phyloP scores from a whole-genome alignment of 2,888 invertebrate genomes.

The Beris chalybata region DNA sequence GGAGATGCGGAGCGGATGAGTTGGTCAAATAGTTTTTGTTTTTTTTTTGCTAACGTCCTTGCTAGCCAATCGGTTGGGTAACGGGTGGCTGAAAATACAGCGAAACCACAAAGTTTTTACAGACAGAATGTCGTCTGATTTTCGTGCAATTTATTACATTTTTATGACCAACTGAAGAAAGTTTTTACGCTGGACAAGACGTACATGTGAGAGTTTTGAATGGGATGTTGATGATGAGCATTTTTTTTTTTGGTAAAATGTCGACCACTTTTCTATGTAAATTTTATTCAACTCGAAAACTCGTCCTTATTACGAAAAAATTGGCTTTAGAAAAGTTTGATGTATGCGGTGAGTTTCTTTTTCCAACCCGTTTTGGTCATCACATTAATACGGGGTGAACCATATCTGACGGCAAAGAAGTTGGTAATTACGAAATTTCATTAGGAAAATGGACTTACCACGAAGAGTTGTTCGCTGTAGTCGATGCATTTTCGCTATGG shows the following conservation, averaged over 20 bases:
- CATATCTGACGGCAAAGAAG: background rate
- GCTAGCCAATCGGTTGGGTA: background rate
- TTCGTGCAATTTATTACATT: conserved; percentile 12
- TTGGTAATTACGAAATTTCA: conserved; percentile 2
- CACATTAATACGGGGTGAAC: background rate
- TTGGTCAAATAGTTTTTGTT: no score
- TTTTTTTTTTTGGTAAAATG: background rate
- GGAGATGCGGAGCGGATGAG: no score
- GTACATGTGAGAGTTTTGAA: background rate
- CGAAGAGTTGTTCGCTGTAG: no score
- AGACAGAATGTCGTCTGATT: conserved; percentile 19
- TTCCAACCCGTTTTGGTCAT: no score
- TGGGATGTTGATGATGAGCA: background rate
- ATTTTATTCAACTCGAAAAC: conserved; percentile 11
- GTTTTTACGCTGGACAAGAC: background rate
- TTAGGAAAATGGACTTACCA: conserved; percentile 1
- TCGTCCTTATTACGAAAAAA: conserved; percentile 8
- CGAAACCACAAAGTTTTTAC: conserved; percentile 1
- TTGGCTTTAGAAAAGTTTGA: background rate
- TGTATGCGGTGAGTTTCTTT: background rate
- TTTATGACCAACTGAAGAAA: conserved; percentile 3
- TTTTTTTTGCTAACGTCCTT: background rate
- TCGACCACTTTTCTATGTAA: background rate
- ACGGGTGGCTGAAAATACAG: background rate
- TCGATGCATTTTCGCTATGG: no score